Conservation (phyloP, 2,888 invertebrate species). For the Campaea margaritaria region DNA sequence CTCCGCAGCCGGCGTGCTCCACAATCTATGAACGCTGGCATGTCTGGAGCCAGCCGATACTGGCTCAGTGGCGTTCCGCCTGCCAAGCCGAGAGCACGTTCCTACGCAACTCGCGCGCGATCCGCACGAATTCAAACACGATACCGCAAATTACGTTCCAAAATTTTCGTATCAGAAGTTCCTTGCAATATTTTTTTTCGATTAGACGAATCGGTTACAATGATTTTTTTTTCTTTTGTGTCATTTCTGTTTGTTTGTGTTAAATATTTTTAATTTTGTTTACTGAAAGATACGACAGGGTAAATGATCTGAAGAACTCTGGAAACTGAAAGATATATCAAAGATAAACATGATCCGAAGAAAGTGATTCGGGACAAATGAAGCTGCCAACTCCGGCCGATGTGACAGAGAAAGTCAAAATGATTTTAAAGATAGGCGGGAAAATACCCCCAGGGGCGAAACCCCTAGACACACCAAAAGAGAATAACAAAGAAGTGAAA, state of each 20-base stretch:
- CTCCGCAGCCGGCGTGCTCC: constrained; percentile 51
- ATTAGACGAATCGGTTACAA: constrained; percentile 1
- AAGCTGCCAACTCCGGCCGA: constrained; percentile 35
- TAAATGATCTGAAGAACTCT: too few relatives aligned
- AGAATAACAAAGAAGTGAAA: constrained; percentile 55
- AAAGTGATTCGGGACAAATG: constrained; percentile 49
- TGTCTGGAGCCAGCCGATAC: constrained; percentile 52
- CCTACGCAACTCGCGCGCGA: constrained; percentile 48
- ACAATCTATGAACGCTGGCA: constrained; percentile 30
- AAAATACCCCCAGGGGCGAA: constrained; percentile 64
- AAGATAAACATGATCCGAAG: not conserved
- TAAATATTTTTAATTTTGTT: constrained; percentile 10
- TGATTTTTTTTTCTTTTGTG: constrained; percentile 26
- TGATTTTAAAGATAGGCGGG: constrained; percentile 78
- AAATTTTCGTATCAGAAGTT: constrained; percentile 23
- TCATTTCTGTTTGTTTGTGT: constrained; percentile 31
- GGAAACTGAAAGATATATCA: constrained; percentile 3
- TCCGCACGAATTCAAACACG: constrained; percentile 71
- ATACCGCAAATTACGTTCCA: constrained; percentile 46
- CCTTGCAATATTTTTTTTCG: not conserved
- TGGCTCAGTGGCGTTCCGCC: constrained; percentile 78
- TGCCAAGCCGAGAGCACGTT: constrained; percentile 60
- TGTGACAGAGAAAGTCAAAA: constrained; percentile 51
- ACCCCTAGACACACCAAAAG: constrained; percentile 47
- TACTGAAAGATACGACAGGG: not conserved